These are phyloP conservation scores for Apodemia zela DNA, from an alignment of 2,888 invertebrate genomes.

Conservation along the genomic window DNA sequence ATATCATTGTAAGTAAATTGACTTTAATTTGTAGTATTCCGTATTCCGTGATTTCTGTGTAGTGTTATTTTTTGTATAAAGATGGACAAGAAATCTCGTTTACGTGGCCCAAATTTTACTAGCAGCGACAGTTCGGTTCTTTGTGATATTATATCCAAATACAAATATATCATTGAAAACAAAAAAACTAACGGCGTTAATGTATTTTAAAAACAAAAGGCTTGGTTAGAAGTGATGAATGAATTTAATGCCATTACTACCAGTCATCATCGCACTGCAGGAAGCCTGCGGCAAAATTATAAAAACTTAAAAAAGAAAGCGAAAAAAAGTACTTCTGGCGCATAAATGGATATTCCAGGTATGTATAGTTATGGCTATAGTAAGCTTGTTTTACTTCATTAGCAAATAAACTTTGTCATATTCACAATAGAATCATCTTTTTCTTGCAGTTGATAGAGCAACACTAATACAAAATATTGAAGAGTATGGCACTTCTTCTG, in stretches of 20 bases:
- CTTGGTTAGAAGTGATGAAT: background rate
- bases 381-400: background rate
- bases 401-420: no score
- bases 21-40: no score
- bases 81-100: background rate
- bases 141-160: background rate
- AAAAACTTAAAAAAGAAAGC: background rate
- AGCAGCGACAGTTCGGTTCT: background rate
- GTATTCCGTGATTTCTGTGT: no score
- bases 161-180: background rate
- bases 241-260: background rate
- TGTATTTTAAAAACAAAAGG: background rate
- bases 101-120: slow-evolving; percentile 7
- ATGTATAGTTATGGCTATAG: background rate
- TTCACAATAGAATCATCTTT: no score
- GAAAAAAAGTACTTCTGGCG: background rate
- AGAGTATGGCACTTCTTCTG: no score
- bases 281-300: background rate
- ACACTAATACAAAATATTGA: no score
- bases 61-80: background rate
- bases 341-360: background rate
- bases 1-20: no score
- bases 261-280: background rate
- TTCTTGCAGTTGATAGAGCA: no score
- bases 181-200: background rate